A percentile compares a stretch with the other conserved stretches of the same genome.
Evolutionary conservation across 2,797 vertebrate genomes (phyloP).

Genomic region (Danio kyathit): DNA sequence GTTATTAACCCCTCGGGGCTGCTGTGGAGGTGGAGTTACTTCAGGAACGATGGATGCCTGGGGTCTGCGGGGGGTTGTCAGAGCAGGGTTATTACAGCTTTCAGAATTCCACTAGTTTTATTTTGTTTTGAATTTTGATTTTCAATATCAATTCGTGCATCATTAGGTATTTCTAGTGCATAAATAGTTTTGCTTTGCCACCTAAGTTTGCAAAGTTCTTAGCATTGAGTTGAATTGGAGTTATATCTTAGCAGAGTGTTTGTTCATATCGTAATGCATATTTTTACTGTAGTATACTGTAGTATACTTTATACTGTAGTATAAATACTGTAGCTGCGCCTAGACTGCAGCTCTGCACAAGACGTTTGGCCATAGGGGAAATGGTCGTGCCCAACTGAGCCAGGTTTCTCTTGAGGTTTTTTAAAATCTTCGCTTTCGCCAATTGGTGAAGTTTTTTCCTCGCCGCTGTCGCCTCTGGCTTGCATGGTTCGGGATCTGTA

Average conservation of each 20-base stretch:
- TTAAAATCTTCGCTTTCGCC: no score
- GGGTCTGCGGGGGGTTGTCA: background rate
- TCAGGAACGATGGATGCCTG: slow-evolving; percentile 5
- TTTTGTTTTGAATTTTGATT: background rate
- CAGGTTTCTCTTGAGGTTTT: no score
- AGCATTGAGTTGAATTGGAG: background rate
- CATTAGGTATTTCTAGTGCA: background rate
- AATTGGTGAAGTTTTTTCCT: no score
- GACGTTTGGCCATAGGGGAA: no score
- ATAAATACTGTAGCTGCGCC: no score
- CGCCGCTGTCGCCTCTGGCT: no score
- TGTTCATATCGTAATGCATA: background rate
- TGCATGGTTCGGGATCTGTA: no score
- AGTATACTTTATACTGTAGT: no score
- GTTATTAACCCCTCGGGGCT: slow-evolving; percentile 70
- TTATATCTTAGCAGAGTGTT: no score
- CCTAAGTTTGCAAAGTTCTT: background rate
- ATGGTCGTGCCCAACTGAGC: no score
- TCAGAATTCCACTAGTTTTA: background rate
- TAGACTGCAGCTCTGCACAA: no score
- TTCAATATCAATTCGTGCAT: background rate
- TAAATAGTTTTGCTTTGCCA: fast-evolving
- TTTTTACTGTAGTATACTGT: no score
- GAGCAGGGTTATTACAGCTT: slow-evolving; percentile 15
- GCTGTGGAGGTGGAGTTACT: slow-evolving; percentile 23